Conservation (phyloP, 2,113 vertebrate species). For the Nycticorax nycticorax region DNA sequence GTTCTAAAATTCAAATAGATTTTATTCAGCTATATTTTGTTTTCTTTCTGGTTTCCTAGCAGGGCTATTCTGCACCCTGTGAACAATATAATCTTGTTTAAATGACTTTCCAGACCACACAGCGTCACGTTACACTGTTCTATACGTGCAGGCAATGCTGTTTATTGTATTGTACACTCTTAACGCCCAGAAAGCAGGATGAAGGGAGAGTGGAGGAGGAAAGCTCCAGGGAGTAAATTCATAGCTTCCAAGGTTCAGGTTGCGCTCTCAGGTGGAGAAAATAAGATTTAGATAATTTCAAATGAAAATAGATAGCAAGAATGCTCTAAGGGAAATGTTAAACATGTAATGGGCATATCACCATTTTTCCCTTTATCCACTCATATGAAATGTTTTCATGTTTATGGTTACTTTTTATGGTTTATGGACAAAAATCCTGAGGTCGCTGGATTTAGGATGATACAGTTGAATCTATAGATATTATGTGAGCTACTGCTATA, state of each 20-base stretch:
- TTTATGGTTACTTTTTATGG: not conserved
- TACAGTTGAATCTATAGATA: not conserved
- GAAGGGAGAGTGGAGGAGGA: not conserved
- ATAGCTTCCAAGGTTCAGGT: not conserved
- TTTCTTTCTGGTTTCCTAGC: not conserved
- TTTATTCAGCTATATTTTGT: not conserved
- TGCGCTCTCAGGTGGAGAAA: conserved; percentile 5
- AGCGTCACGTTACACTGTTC: not conserved
- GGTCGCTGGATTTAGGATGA: not conserved
- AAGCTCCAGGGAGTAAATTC: not conserved
- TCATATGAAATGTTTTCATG: not conserved
- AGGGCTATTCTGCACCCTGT: not conserved
- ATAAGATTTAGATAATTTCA: not conserved
- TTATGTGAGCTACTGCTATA: not conserved
- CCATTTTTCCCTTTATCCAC: not conserved
- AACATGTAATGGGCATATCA: not conserved
- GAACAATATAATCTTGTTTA: conserved; percentile 38
- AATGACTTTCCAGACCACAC: conserved; percentile 57
- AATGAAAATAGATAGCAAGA: not conserved
- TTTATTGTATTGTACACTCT: not conserved
- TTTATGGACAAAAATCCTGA: not conserved
- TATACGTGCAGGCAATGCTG: not conserved
- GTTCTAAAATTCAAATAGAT: not conserved
- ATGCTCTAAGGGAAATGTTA: not conserved
- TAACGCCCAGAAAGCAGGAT: not conserved